These are phyloP conservation scores for Darevskia mixta DNA, from an alignment of 2,797 vertebrate species.

Conservation along the genomic window DNA sequence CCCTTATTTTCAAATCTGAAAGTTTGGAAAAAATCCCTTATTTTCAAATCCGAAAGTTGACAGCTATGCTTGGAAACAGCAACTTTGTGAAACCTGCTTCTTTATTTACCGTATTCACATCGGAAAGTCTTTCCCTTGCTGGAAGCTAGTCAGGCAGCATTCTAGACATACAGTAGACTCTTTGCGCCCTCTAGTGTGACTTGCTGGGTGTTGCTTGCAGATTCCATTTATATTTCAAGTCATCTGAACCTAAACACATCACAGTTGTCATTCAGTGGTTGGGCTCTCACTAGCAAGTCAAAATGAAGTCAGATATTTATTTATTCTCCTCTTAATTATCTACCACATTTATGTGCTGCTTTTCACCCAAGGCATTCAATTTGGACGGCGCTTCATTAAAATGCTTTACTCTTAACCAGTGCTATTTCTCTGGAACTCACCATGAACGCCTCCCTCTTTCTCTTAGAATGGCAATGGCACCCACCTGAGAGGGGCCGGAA, in stretches of 20 bases:
- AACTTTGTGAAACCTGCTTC: not conserved
- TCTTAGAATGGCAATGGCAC: too few species aligned
- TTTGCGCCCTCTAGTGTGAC: slow-evolving; percentile 21
- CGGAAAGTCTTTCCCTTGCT: not conserved
- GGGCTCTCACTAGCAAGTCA: not conserved
- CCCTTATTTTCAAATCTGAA: too few species aligned
- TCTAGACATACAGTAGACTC: not conserved
- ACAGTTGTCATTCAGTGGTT: not conserved
- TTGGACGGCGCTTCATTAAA: not conserved
- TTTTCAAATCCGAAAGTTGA: too few species aligned
- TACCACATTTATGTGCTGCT: not conserved
- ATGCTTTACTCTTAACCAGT: not conserved
- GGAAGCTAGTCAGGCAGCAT: not conserved
- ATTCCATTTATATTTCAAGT: not conserved
- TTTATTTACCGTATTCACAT: not conserved
- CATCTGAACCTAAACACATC: not conserved
- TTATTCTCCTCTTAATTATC: too few species aligned
- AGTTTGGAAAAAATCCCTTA: too few species aligned
- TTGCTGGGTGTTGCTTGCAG: not conserved
- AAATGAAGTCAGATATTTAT: not conserved
- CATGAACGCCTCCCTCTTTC: too few species aligned
- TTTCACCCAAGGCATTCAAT: not conserved
- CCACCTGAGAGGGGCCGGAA: too few species aligned
- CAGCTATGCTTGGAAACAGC: not conserved
- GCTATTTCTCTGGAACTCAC: too few species aligned